Base-by-base conservation (phyloP, 2,113 vertebrate species). In the Hippocampus abdominalis region DNA sequence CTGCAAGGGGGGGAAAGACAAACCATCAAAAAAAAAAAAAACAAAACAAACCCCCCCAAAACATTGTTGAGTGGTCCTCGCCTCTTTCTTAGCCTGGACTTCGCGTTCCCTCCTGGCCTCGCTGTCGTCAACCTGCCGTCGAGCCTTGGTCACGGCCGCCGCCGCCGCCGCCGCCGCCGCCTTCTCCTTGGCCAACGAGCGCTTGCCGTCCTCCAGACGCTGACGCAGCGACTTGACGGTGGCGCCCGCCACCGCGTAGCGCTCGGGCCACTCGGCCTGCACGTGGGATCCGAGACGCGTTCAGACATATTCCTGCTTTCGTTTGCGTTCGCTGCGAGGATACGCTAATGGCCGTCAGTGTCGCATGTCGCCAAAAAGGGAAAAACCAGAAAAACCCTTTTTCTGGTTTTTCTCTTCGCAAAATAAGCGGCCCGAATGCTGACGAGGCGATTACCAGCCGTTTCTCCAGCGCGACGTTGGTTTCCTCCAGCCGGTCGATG, bases 101-200 rank as follows among this genome's bases (percentile, higher is more conserved):
- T 98, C 96, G 39, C 94, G 91, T 73, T 94, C 94, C 3, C 93
- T 87, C 71, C 86, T 89, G 0, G 91, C 88, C 66, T 96, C 95
- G 83, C 93, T 94, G 56, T 96, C 94, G 42, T 95, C 94, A 0
- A 94, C 91, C n/a, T 95, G 91, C 73, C 89, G 94, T 80, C 93
- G 91, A 60, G 93, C 89, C 16, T 91, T 93, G 70, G 94, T 92
- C 65, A 92, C 86, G 0, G 91, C 92, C 64, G 94, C 94, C 87
- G 98, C 93, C 75, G n/a, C n/a, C n/a, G n/a, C n/a, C n/a, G n/a
- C n/a, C n/a, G 91, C 92, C 64, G 94, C 94, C 87, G 98, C 93
- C 75, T 95, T 97, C 71, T 98, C 96, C 70, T 92, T 94, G 69
- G 82, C 88, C n/a, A n/a, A n/a, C n/a, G 66, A 86, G 0, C 87